phyloP scores from a whole-genome alignment of 2,797 vertebrate species.

The Sebastes itinus region DNA sequence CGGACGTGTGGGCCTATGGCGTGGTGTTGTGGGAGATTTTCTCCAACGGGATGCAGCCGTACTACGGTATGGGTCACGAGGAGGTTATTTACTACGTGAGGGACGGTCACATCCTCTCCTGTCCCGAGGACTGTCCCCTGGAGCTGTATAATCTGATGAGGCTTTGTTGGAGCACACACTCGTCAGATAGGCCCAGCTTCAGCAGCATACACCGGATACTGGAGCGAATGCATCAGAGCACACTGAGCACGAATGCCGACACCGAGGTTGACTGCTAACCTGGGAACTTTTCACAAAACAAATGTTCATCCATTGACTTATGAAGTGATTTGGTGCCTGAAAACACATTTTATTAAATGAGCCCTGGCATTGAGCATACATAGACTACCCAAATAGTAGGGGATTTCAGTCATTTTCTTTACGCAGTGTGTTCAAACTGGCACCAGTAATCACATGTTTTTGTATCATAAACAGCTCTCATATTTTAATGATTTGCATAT shows the following conservation, averaged over 20 bases:
- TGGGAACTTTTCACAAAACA: neutral
- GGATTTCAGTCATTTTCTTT: neutral
- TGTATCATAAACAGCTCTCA: neutral
- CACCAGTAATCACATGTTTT: neutral
- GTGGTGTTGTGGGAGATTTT: conserved; percentile 99
- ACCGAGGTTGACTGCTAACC: conserved; percentile 54
- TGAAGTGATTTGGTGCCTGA: neutral
- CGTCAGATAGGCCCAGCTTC: conserved; percentile 91
- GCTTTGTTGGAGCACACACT: conserved; percentile 94
- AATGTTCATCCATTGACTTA: neutral
- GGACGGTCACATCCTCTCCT: conserved; percentile 92
- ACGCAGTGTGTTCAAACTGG: neutral
- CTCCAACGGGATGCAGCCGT: conserved; percentile 97
- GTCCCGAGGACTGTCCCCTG: conserved; percentile 91
- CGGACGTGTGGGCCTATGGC: conserved; percentile 97
- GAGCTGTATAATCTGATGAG: conserved; percentile 98
- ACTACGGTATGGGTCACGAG: conserved; percentile 97
- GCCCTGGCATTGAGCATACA: neutral
- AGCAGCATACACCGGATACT: conserved; percentile 93
- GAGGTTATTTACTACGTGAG: conserved; percentile 98
- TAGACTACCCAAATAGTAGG: neutral
- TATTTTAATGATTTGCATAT: neutral
- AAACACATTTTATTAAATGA: conserved; percentile 1
- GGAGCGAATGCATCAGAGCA: conserved; percentile 90
- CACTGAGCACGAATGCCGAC: conserved; percentile 57